Conservation (phyloP, 2,113 vertebrate genomes). For the Chlorodrepanis virens region DNA sequence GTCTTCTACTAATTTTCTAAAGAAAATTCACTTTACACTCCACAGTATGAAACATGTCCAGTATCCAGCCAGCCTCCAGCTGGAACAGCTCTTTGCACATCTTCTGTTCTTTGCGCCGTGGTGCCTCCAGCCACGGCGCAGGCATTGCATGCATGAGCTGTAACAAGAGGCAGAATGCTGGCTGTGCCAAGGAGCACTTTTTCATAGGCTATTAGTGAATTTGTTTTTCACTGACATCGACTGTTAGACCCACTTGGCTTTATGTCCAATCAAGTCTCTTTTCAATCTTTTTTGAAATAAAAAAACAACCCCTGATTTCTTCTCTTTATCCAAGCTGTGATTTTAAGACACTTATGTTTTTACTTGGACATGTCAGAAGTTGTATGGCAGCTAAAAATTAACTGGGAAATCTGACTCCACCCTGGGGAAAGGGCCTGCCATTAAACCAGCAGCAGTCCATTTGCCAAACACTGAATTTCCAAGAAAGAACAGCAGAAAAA, state of each 20-base stretch:
- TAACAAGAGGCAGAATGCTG: background rate
- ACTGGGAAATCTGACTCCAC: accelerated
- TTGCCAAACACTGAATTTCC: background rate
- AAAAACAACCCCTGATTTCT: accelerated
- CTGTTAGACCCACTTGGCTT: background rate
- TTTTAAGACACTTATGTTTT: background rate
- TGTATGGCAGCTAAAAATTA: background rate
- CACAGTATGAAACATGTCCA: background rate
- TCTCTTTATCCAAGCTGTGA: background rate
- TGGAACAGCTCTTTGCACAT: background rate
- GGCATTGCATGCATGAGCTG: background rate
- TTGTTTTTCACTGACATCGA: background rate
- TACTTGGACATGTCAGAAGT: background rate
- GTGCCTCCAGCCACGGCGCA: background rate
- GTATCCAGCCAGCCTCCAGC: background rate
- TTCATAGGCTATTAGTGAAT: background rate
- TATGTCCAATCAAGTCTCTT: background rate
- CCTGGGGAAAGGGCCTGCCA: background rate
- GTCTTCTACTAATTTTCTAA: background rate
- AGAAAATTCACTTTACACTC: background rate
- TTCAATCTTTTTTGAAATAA: background rate
- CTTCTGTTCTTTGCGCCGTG: background rate
- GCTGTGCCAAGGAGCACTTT: background rate
- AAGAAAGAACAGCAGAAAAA: background rate
- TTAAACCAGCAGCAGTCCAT: background rate